These are phyloP conservation scores for Tokudaia tokunoshimensis DNA, from an alignment of 2,797 vertebrate genomes.

Conservation along the genomic window DNA sequence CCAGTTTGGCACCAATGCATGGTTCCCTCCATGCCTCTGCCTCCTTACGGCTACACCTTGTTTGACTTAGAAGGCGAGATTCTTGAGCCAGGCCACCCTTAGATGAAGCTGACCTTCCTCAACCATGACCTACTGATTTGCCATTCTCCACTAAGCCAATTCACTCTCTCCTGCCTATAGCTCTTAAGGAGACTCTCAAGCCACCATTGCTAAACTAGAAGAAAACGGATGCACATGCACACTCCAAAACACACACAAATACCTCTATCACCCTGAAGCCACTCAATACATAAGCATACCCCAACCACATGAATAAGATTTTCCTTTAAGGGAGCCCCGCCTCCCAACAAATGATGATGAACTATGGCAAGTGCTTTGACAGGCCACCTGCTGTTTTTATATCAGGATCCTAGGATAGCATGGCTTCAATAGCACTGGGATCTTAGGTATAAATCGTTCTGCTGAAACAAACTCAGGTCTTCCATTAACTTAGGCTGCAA, in stretches of 20 bases:
- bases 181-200: not conserved
- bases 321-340: not conserved
- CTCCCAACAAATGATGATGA: not conserved
- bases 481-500: not conserved
- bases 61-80: not conserved
- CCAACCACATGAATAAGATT: not conserved
- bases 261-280: not conserved
- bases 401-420: not conserved
- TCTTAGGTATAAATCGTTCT: not conserved
- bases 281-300: not conserved
- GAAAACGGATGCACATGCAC: not conserved
- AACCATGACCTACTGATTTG: accelerated
- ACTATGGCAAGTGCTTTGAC: not conserved
- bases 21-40: too few relatives aligned
- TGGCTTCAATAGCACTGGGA: not conserved
- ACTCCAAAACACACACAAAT: not conserved
- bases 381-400: not conserved
- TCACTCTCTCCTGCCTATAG: not conserved
- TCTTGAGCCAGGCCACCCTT: not conserved
- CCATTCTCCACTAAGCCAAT: not conserved
- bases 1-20: not conserved
- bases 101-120: not conserved
- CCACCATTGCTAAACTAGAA: not conserved
- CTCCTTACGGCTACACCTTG: not conserved
- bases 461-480: not conserved